phyloP scores from a whole-genome alignment of 1,140 invertebrate species.

The Eubasilissa regina region DNA sequence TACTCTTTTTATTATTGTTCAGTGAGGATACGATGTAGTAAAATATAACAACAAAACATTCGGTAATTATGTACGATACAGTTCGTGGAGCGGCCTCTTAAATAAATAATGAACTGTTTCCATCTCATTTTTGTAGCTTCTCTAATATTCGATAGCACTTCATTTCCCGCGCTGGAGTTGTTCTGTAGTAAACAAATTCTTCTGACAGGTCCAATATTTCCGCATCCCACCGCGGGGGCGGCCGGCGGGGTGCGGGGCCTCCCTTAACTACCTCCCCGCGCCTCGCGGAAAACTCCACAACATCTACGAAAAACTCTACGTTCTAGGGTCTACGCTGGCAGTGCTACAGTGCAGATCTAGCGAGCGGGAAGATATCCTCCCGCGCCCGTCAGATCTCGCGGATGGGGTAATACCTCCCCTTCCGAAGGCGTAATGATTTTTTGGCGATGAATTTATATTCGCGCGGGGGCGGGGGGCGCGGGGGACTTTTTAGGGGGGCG shows the following conservation, averaged over 20 bases:
- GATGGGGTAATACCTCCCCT: conserved; percentile 71
- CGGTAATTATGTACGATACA: no score
- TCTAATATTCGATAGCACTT: conserved; percentile 59
- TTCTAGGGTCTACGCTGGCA: conserved; percentile 27
- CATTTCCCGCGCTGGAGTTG: conserved; percentile 58
- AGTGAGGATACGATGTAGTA: no score
- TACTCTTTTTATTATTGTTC: no score
- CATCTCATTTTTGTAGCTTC: conserved; percentile 38
- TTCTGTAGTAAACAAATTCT: conserved; percentile 60
- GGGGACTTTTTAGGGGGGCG: no score
- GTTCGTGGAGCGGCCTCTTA: no score
- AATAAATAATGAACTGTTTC: conserved; percentile 26
- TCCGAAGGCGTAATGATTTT: conserved; percentile 72
- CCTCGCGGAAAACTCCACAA: conserved; percentile 50
- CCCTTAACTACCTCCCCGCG: conserved; percentile 51
- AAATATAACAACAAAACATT: no score
- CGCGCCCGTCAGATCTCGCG: conserved; percentile 19
- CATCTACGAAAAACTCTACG: conserved; percentile 57
- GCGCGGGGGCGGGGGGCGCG: conserved; percentile 57
- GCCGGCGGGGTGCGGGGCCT: background rate
- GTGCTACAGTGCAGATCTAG: conserved; percentile 47
- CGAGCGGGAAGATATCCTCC: conserved; percentile 43
- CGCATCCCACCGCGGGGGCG: conserved; percentile 48
- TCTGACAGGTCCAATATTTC: conserved; percentile 61
- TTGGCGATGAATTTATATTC: conserved; percentile 76